Evolutionary conservation across 2,888 invertebrate genomes (phyloP).

Genomic region (Brachyptera putata): DNA sequence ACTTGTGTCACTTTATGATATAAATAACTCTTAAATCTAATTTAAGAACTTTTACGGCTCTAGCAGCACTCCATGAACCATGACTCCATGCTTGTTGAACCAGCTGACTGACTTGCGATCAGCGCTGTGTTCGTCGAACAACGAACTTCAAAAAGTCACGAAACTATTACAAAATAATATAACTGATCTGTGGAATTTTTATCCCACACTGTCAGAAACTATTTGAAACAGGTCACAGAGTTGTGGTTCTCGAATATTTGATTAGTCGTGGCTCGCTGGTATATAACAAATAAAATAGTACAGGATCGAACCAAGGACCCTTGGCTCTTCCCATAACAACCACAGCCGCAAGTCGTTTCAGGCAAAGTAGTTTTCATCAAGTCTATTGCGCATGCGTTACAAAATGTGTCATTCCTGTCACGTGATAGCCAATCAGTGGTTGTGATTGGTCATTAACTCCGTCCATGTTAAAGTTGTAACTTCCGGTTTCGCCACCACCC

Average conservation of each 20-base stretch:
- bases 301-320: neutral
- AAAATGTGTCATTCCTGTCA: conserved; percentile 17
- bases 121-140: too few species aligned
- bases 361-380: neutral
- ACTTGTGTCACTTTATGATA: neutral
- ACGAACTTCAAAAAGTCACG: too few species aligned
- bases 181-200: too few species aligned
- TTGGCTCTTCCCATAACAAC: too few species aligned
- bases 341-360: neutral
- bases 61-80: neutral
- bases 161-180: too few species aligned
- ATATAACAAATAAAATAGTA: too few species aligned
- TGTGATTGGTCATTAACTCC: conserved; percentile 15
- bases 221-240: too few species aligned
- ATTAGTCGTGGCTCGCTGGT: too few species aligned
- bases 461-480: conserved; percentile 26
- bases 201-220: too few species aligned
- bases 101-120: neutral
- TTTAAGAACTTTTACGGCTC: neutral
- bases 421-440: conserved; percentile 28
- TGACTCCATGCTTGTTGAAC: conserved; percentile 14
- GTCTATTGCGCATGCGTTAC: neutral
- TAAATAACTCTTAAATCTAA: neutral
- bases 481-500: conserved; percentile 31
- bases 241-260: neutral